Evolutionary conservation across 1,140 invertebrate species (phyloP).

Genomic region (Gonioctena quinquepunctata): DNA sequence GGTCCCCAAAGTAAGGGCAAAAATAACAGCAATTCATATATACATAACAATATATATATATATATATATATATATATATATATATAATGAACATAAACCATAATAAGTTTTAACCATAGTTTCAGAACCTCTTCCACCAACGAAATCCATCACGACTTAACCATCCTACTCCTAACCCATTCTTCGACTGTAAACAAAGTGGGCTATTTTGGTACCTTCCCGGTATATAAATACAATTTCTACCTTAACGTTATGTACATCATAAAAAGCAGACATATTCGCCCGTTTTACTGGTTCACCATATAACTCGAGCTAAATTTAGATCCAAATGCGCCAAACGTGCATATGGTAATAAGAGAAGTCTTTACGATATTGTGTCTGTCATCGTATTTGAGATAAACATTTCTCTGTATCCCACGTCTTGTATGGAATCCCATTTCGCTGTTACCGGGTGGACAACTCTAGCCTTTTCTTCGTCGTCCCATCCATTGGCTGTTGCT

Average conservation of each 20-base stretch:
- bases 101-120: too few species aligned
- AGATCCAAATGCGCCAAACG: background rate
- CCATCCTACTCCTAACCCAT: too few species aligned
- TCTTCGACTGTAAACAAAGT: background rate
- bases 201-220: background rate
- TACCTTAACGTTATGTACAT: background rate
- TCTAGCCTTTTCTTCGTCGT: too few species aligned
- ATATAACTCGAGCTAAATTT: constrained; percentile 2
- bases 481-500: too few species aligned
- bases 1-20: too few species aligned
- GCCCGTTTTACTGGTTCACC: background rate
- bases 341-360: constrained; percentile 1
- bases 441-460: background rate
- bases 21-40: too few species aligned
- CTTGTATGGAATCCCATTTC: background rate
- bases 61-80: too few species aligned
- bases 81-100: too few species aligned
- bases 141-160: too few species aligned
- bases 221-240: background rate
- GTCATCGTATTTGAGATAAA: constrained; percentile 6
- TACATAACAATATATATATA: too few species aligned
- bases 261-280: background rate
- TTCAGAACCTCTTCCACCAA: too few species aligned
- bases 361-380: constrained; percentile 7
- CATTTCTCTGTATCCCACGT: background rate